Evolutionary conservation across 2,888 invertebrate genomes (phyloP).

Genomic region (Xanthostigma xanthostigma): DNA sequence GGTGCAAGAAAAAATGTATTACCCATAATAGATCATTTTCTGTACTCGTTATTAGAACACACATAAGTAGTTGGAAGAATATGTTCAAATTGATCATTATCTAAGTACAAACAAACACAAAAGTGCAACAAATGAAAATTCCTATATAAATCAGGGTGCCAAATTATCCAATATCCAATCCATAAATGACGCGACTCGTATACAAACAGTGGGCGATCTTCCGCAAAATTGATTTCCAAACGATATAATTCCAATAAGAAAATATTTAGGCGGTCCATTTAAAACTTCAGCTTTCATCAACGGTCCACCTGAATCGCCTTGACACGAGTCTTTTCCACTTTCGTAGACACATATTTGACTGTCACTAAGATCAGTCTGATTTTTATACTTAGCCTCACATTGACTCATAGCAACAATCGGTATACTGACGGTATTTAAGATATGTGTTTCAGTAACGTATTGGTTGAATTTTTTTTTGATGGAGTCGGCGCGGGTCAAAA

Average conservation of each 20-base stretch:
- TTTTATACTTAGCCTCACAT: neutral
- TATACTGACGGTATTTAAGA: constrained; percentile 22
- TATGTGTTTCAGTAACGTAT: too few species aligned
- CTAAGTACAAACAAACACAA: too few species aligned
- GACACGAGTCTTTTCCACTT: constrained; percentile 41
- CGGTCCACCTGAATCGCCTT: constrained; percentile 48
- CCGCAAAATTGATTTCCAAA: constrained; percentile 39
- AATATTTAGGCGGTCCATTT: constrained; percentile 34
- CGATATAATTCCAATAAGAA: constrained; percentile 43
- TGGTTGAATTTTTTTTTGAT: too few species aligned
- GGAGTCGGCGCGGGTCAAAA: constrained; percentile 19
- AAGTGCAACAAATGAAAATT: neutral
- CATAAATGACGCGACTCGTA: constrained; percentile 36
- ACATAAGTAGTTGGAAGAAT: too few species aligned
- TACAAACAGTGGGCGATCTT: constrained; percentile 48
- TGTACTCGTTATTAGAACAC: too few species aligned
- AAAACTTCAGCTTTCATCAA: constrained; percentile 29
- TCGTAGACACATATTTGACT: constrained; percentile 40
- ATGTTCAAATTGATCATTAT: too few species aligned
- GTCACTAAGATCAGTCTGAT: neutral
- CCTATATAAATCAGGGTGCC: constrained; percentile 10
- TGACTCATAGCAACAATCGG: constrained; percentile 17
- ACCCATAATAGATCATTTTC: too few species aligned
- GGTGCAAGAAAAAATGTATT: too few species aligned
- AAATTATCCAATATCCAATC: constrained; percentile 42